Conservation (phyloP, 2,888 invertebrate species). For the Rhopalosiphum nymphaeae region DNA sequence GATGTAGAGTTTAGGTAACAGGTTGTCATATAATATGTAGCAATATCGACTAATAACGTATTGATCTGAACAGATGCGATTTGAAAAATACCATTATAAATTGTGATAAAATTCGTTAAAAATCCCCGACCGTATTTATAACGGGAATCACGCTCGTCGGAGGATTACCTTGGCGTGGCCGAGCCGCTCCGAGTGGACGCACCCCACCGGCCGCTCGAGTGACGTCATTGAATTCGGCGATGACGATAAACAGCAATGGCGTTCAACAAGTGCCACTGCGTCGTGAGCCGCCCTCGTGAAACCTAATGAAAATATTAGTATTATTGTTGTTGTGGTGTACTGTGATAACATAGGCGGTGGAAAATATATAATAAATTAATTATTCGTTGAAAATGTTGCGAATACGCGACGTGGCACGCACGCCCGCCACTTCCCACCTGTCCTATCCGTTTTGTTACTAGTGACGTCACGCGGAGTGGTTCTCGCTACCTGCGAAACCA, state of each 20-base stretch:
- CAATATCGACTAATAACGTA: too few relatives aligned
- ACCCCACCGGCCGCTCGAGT: not conserved
- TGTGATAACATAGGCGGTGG: too few relatives aligned
- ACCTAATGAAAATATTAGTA: not conserved
- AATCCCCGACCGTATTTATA: not conserved
- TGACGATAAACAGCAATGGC: not conserved
- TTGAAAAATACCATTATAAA: not conserved
- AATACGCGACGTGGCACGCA: not conserved
- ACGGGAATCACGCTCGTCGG: too few relatives aligned
- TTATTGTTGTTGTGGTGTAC: too few relatives aligned
- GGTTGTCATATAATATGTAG: too few relatives aligned
- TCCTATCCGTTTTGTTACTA: not conserved
- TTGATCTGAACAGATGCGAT: not conserved
- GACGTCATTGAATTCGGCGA: not conserved
- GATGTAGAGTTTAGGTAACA: too few relatives aligned
- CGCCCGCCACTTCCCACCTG: not conserved
- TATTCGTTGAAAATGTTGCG: too few relatives aligned
- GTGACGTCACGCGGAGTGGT: not conserved
- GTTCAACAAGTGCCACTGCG: not conserved
- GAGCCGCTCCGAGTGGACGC: not conserved
- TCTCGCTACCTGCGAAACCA: not conserved
- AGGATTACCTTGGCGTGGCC: accelerated
- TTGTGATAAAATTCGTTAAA: not conserved
- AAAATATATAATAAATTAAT: not conserved
- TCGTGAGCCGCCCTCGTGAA: too few relatives aligned